Evolutionary conservation across 2,113 vertebrate species (phyloP), one percentile per base, ranked within the genome.

Genomic region (Triplophysa tibetana): DNA sequence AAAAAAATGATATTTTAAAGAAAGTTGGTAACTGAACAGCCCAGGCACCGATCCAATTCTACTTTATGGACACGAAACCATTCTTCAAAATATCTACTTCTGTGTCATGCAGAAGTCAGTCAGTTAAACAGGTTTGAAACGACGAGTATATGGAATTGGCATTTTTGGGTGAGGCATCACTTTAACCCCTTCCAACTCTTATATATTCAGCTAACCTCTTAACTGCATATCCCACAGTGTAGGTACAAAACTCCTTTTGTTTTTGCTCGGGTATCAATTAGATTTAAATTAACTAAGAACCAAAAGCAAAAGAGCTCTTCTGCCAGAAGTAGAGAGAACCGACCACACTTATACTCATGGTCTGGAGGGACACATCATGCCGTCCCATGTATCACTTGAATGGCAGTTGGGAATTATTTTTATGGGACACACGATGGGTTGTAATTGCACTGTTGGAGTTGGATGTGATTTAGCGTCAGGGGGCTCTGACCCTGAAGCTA

Each of bases 311-410:
- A 56, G 23, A 56, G 23, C 58, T 26, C n/a, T 24, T 38, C n/a
- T 38, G 65, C 14, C 24, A 52, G 73, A 69, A 45, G 13, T 11
- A 38, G 52, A 77, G 33, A 14, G 65, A 76, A 76, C 8, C 48
- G n/a, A 52, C 64, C 21, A 0, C 5, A 62, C 26, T 48, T 50
- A 68, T 45, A 65, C 43, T 14, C 26, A 41, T 10, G 26, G 79
- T 72, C 69, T 67, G 76, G 63, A 21, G 70, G 67, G 73, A 80
- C 62, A 67, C 63, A 60, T 66, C 60, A 68, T 13, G n/a, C 61
- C 19, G 58, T 54, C 72, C 41, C 70, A 82, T 70, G 50, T 63
- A 80, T 85, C 83, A 72, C 81, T 74, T 58, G 64, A 85, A 80
- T 69, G 62, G 81, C 68, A 64, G 62, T 48, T 48, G 74, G 56